Evolutionary conservation across 2,888 invertebrate species (phyloP), one percentile per base, ranked within the genome.

Genomic region (Clunio marinus): DNA sequence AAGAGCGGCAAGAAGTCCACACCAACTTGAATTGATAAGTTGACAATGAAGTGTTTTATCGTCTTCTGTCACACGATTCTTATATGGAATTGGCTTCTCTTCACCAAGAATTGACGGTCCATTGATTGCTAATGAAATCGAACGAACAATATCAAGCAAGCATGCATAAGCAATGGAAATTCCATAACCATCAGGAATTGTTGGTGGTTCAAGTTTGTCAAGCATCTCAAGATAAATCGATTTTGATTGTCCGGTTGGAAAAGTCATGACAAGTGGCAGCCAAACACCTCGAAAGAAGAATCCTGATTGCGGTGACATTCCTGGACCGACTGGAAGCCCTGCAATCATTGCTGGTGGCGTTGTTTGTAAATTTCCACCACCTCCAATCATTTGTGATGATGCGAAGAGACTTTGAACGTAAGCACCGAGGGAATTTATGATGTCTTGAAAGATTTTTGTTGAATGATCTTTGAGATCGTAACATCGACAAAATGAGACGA

Each of bases 101-200:
- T 80, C 80, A 0, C 75, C 78, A 25, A 75, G 28, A 79, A 78
- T 69, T 69, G 83, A 83, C 0, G 82, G 81, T 51, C 86, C 84
- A 74, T 85, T 82, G 70, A 90, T 86, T 24, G 87, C 88, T 73
- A 88, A 83, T 37, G 89, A 88, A 72, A 91, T 86, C 7, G 92
- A 95, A 5, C 93, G 84, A 65, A 96, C 92, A 71, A 94, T 88
- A 77, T 97, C 97, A 76, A 96, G 82, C 51, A 98, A 83, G 76
- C 95, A 93, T 2, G 93, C 91, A 79, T 96, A 97, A 0, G 96
- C 95, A 45, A 98, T 86, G 0, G 97, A 96, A 70, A 99, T 90
- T 2, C 96, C 96, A 80, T 98, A 99, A 1, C 98, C 97, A 71
- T 98, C 96, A n/a, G 93, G 93, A 72, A 98, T 91, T 10, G 84